Percentiles rank a stretch among this genome's conserved stretches.
Evolutionary conservation across 2,113 vertebrate species (phyloP).

Genomic region (Datnioides undecimradiatus): DNA sequence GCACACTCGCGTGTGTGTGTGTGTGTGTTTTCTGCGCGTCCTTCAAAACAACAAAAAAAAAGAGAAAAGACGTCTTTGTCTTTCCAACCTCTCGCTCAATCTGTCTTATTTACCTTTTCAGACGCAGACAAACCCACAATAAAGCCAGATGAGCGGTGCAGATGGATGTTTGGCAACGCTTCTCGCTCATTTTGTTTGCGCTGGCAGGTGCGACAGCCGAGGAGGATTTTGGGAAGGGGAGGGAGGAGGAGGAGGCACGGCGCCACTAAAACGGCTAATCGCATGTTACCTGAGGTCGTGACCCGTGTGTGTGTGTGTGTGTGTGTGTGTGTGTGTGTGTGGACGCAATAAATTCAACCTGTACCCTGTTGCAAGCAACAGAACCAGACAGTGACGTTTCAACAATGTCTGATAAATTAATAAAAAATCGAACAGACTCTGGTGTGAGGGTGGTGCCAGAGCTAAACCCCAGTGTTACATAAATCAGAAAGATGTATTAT

Average conservation of each 20-base stretch:
- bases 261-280: neutral
- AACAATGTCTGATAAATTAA: neutral
- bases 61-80: slow-evolving; percentile 16
- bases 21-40: slow-evolving; percentile 4
- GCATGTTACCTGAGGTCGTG: neutral
- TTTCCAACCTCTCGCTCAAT: slow-evolving; percentile 14
- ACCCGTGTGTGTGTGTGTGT: too few relatives aligned
- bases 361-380: too few relatives aligned
- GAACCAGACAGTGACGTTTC: neutral
- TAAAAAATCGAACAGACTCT: neutral
- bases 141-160: slow-evolving; percentile 20
- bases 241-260: neutral
- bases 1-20: neutral
- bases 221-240: slow-evolving; percentile 47
- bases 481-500: too few relatives aligned
- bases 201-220: slow-evolving; percentile 29
- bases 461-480: neutral
- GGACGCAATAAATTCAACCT: too few relatives aligned
- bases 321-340: too few relatives aligned
- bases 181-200: slow-evolving; percentile 12
- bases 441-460: neutral
- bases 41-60: slow-evolving; percentile 17
- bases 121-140: neutral
- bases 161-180: slow-evolving; percentile 25
- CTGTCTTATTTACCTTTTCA: slow-evolving; percentile 21